Evolutionary conservation across 92 coral and sea anemone genomes (phyloP).

Genomic region (Palythoa heliodiscus): DNA sequence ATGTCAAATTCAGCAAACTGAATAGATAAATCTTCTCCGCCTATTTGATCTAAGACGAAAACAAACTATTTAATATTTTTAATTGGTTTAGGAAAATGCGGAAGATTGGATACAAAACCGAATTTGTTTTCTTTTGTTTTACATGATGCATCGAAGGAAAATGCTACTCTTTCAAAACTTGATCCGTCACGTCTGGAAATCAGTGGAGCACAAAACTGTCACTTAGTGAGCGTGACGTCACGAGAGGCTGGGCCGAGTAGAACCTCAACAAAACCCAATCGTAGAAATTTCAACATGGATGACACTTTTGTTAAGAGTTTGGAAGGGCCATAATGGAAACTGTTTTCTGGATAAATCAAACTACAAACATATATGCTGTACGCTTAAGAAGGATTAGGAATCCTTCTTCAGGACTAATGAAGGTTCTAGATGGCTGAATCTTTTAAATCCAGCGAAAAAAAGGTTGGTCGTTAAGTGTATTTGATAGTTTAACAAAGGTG

Average conservation of each 20-base stretch:
- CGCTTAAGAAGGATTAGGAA: constrained; percentile 47
- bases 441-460: constrained; percentile 51
- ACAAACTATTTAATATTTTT: not conserved
- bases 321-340: constrained; percentile 64
- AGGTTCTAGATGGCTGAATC: constrained; percentile 90
- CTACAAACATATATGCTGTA: constrained; percentile 58
- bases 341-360: constrained; percentile 39
- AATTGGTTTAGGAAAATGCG: not conserved
- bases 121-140: constrained; percentile 9
- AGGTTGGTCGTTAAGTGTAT: constrained; percentile 58
- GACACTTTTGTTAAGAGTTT: constrained; percentile 55
- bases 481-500: constrained; percentile 27
- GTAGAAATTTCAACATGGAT: constrained; percentile 77
- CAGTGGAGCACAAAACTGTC: constrained; percentile 56
- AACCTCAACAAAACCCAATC: constrained; percentile 16
- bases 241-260: constrained; percentile 81
- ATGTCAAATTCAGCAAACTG: not conserved
- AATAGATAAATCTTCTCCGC: constrained; percentile 10
- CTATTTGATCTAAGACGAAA: not conserved
- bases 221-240: constrained; percentile 75
- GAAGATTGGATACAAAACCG: not conserved
- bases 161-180: not conserved
- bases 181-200: constrained; percentile 23
- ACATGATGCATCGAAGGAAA: not conserved
- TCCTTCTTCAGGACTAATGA: constrained; percentile 68